Evolutionary conservation across 2,888 invertebrate species (phyloP).

Genomic region (Heteropelma amictum): DNA sequence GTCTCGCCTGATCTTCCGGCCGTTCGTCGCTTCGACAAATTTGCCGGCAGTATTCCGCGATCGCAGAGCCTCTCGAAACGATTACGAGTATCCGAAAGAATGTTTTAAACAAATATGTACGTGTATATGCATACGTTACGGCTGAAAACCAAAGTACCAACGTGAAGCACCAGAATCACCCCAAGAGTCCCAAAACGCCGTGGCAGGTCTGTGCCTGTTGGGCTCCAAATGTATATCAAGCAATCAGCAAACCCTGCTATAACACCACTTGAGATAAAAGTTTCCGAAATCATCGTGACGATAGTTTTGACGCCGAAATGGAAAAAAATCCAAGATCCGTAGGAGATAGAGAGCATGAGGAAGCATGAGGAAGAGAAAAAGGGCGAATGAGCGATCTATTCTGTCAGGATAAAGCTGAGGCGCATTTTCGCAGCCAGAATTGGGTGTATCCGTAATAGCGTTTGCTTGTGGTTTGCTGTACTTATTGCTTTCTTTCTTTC

Average conservation of each 20-base stretch:
- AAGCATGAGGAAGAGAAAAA: neutral
- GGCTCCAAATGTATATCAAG: slow-evolving; percentile 2
- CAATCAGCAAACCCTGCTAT: slow-evolving; percentile 20
- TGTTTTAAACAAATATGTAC: neutral
- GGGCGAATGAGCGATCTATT: too few species aligned
- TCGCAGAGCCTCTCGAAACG: slow-evolving; percentile 10
- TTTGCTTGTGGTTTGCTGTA: neutral
- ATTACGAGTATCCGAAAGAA: slow-evolving; percentile 6
- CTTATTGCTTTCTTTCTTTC: neutral
- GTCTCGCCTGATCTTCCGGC: slow-evolving; percentile 12
- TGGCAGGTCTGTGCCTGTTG: slow-evolving; percentile 31
- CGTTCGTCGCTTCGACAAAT: slow-evolving; percentile 18
- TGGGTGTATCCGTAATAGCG: slow-evolving; percentile 15
- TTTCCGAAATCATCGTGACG: slow-evolving; percentile 57
- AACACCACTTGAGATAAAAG: slow-evolving; percentile 50
- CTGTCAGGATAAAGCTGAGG: slow-evolving; percentile 1
- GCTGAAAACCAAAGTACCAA: neutral
- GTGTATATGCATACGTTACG: neutral
- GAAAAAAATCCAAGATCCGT: slow-evolving; percentile 42
- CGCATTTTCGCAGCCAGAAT: slow-evolving; percentile 15
- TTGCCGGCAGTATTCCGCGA: slow-evolving; percentile 2
- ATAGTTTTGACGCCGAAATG: slow-evolving; percentile 60
- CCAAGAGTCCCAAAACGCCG: slow-evolving; percentile 32
- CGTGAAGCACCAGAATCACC: slow-evolving; percentile 14
- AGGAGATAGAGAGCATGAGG: neutral